Percentiles rank a stretch among this genome's conserved stretches.
Evolutionary conservation across 2,888 invertebrate genomes (phyloP).

Genomic region (Podabrus alpinus): DNA sequence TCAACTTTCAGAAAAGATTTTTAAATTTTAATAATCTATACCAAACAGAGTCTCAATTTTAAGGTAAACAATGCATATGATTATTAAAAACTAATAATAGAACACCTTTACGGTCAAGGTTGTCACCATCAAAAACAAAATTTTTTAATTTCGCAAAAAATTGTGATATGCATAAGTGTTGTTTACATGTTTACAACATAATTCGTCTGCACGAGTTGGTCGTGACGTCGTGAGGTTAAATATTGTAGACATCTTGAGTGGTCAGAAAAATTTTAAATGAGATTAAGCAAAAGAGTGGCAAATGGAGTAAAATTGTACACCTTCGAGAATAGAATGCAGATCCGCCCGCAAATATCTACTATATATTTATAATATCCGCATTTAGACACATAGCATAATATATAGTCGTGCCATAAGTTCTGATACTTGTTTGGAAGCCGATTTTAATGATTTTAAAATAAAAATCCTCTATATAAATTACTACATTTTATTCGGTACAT

Average conservation of each 20-base stretch:
- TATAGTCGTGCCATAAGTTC: no score
- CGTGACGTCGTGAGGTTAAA: no score
- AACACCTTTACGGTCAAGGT: not conserved
- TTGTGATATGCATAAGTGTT: not conserved
- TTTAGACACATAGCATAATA: not conserved
- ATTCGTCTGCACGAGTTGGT: no score
- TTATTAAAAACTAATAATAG: not conserved
- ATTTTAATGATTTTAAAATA: no score
- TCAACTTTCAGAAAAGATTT: not conserved
- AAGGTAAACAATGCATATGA: not conserved
- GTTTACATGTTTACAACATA: not conserved
- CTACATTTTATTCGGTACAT: no score
- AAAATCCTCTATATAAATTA: no score
- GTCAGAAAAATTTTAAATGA: not conserved
- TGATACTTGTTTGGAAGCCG: no score
- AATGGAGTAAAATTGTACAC: no score
- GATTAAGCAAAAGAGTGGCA: not conserved
- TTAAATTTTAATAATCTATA: not conserved
- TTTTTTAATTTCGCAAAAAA: not conserved
- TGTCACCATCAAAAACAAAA: not conserved
- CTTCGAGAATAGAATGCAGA: no score
- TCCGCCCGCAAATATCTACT: no score
- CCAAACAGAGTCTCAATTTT: not conserved
- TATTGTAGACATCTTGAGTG: no score
- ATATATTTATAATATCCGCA: not conserved